A percentile compares a stretch with the other conserved stretches of the same genome.
These are phyloP conservation scores for Nebria brevicollis DNA, from an alignment of 2,888 invertebrate genomes.

Conservation along the genomic window DNA sequence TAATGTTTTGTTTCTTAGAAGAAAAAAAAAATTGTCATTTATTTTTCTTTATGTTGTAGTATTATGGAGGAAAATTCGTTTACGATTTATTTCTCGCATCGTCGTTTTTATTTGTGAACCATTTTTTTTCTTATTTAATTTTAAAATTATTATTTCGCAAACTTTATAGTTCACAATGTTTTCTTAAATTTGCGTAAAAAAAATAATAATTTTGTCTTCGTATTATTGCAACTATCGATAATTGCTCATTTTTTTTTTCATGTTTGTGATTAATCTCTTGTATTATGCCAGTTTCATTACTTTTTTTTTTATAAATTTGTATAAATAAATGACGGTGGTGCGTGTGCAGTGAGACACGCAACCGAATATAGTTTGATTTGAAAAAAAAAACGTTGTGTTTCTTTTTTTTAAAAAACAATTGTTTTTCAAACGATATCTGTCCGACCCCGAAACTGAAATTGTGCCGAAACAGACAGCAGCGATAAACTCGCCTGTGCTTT, in stretches of 20 bases:
- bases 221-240: too few species aligned
- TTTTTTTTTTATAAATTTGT: background rate
- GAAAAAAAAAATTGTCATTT: too few species aligned
- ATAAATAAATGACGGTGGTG: background rate
- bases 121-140: too few species aligned
- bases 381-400: background rate
- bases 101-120: too few species aligned
- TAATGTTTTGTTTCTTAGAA: too few species aligned
- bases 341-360: background rate
- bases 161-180: too few species aligned
- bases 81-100: too few species aligned
- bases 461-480: slow-evolving; percentile 27
- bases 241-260: background rate
- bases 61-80: too few species aligned
- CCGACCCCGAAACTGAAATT: slow-evolving; percentile 5
- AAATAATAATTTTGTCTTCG: too few species aligned
- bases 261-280: background rate
- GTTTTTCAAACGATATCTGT: background rate
- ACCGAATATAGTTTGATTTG: slow-evolving; percentile 1
- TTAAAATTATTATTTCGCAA: too few species aligned
- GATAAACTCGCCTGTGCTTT: slow-evolving; percentile 37
- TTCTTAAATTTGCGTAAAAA: too few species aligned
- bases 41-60: too few species aligned
- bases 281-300: background rate
- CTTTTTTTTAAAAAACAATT: background rate